Evolutionary conservation across 2,113 vertebrate genomes (phyloP), one percentile per base, ranked within the genome.

Genomic region (Phrynocephalus versicolor): DNA sequence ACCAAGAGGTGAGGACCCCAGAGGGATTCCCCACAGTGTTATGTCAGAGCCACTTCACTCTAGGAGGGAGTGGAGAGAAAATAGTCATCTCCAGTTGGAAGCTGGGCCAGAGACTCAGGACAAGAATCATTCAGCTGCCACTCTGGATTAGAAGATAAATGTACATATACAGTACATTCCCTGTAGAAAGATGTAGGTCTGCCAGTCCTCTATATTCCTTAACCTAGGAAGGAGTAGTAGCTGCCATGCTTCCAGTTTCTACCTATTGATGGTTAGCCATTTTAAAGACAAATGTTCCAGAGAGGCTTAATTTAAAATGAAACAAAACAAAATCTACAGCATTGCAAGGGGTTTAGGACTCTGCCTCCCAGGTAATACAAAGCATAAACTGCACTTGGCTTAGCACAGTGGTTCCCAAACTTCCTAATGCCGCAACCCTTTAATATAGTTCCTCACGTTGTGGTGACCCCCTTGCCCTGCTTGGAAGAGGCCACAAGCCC

Each of bases 1-100:
- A 3, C 86, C 74, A 82, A 83, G 75, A 87, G 86, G 86, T 83
- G n/a, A 72, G 25, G 23, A 8, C 57, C 15, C 30, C 45, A 62
- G 25, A 21, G 55, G 13, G 7, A 41, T 25, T 35, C 30, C 37
- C 13, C 70, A 58, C 21, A 62, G 19, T n/a, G 30, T 64, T 64
- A 18, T 25, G 18, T 71, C n/a, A 16, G 45, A 82, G 41, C 15
- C 27, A 15, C 25, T 39, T 7, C 6, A 74, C 57, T 30, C 19
- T 62, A 35, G 33, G 30, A 74, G 41, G 35, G 18, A 18, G 21
- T 30, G 33, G 33, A 76, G 62, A 78, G 51, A 78, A 39, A 58
- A 30, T 30, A 58, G 58, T 10, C 13, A 23, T 62, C 27, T 39
- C 25, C 64, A 41, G 39, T 16, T 41, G 37, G 45, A 30, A 30